A percentile compares a stretch with the other conserved stretches of the same genome.
Evolutionary conservation across 2,888 invertebrate species (phyloP).

Genomic region (Macrophya alboannulata): DNA sequence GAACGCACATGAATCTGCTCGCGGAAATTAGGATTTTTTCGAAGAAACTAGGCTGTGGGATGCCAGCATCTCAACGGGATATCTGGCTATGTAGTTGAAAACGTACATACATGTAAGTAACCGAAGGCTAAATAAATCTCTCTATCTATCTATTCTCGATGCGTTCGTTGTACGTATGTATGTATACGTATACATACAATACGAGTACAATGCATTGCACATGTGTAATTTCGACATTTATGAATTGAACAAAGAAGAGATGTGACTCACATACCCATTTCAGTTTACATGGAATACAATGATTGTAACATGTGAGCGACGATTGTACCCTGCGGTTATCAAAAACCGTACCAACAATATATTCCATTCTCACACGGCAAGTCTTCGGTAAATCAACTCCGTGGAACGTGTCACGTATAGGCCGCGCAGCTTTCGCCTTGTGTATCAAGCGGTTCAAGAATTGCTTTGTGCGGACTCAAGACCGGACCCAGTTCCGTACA

Average conservation of each 20-base stretch:
- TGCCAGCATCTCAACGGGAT: not conserved
- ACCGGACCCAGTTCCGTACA: not conserved
- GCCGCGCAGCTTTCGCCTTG: slow-evolving; percentile 15
- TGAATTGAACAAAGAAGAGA: not conserved
- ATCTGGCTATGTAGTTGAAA: too few relatives aligned
- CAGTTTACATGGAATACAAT: not conserved
- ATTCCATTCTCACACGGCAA: not conserved
- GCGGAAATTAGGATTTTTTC: not conserved
- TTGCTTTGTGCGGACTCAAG: not conserved
- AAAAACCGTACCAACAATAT: not conserved
- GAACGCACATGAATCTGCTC: not conserved
- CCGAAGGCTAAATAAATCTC: too few relatives aligned
- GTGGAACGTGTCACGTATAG: not conserved
- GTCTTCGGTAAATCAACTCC: slow-evolving; percentile 9
- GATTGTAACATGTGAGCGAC: not conserved
- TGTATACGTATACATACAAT: too few relatives aligned
- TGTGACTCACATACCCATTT: not conserved
- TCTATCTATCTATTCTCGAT: too few relatives aligned
- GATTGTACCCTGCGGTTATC: not conserved
- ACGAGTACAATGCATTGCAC: not conserved
- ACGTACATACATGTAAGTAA: too few relatives aligned
- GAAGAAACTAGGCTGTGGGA: not conserved
- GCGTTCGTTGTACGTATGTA: too few relatives aligned
- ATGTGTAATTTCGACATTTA: not conserved
- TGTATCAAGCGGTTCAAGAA: not conserved